Base-by-base conservation (phyloP, 2,797 vertebrate genomes). In the Diglossa cyanea region DNA sequence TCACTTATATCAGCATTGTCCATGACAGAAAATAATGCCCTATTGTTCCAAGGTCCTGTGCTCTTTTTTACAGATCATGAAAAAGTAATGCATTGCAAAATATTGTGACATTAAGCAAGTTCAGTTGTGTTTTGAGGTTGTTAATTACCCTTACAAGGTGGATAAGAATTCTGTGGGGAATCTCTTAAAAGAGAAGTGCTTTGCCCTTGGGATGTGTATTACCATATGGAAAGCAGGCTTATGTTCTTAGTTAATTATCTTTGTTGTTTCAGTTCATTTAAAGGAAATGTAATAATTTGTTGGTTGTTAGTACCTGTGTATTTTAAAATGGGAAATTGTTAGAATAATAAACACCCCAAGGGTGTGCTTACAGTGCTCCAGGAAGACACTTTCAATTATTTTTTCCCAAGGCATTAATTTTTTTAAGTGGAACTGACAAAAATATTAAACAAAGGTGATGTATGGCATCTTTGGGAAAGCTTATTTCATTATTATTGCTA, bases 231-330 rank as follows among this genome's bases (percentile, higher is more conserved):
- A 96, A 97, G 95, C 68, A 92, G 77, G 87, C 74, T 94, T 96
- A 86, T 78, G 68, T 96, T 95, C 95, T 96, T 96, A 97, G 94
- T 96, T 97, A 97, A 97, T 97, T 97, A 97, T 95, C 94, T 96
- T 95, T 93, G 86, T 96, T 97, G 88, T 97, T 96, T 97, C 91
- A 88, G 74, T 96, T 95, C 93, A 95, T 94, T 97, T 97, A 96
- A 92, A 97, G 84, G 92, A 95, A 96, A 97, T 94, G 85, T 94
- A 97, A 94, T 97, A 95, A 97, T 95, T 95, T 97, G 86, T 95
- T 95, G 61, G 67, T 93, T 97, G 95, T 95, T 89, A 95, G 88
- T 97, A 97, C 88, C 91, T 97, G 83, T 94, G 71, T 97, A 93
- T 97, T 97, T 97, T 96, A 63, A 97, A 97, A 95, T 82, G 88